Evolutionary conservation across 2,113 vertebrate genomes (phyloP).

Genomic region (Meleagris gallopavo): DNA sequence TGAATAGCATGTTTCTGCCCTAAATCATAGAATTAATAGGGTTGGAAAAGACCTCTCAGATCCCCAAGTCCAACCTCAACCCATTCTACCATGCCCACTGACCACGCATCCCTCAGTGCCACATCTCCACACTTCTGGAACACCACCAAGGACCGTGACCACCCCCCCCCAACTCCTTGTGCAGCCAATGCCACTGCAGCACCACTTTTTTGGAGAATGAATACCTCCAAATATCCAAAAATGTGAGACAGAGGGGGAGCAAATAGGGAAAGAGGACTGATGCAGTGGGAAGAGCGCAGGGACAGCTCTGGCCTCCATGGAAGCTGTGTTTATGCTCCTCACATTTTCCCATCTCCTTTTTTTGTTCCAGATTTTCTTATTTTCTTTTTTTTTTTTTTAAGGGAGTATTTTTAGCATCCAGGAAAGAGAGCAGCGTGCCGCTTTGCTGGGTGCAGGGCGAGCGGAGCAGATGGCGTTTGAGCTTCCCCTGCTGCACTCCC

Average conservation of each 20-base stretch:
- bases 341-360: background rate
- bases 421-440: background rate
- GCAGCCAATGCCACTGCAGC: too few relatives aligned
- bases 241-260: background rate
- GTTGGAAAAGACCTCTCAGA: too few relatives aligned
- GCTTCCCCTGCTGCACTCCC: background rate
- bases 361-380: too few relatives aligned
- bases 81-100: too few relatives aligned
- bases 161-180: too few relatives aligned
- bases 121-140: too few relatives aligned
- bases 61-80: too few relatives aligned
- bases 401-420: constrained; percentile 1
- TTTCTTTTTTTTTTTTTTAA: background rate
- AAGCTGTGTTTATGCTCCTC: constrained; percentile 22
- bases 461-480: background rate
- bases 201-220: too few relatives aligned
- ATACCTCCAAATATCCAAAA: too few relatives aligned
- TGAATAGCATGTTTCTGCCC: background rate
- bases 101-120: too few relatives aligned
- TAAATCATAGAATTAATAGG: background rate
- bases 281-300: background rate
- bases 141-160: too few relatives aligned
- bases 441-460: background rate
- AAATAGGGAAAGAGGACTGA: background rate
- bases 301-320: constrained; percentile 14